Base-by-base conservation (phyloP, 2,113 vertebrate species). In the Electrona antarctica region DNA sequence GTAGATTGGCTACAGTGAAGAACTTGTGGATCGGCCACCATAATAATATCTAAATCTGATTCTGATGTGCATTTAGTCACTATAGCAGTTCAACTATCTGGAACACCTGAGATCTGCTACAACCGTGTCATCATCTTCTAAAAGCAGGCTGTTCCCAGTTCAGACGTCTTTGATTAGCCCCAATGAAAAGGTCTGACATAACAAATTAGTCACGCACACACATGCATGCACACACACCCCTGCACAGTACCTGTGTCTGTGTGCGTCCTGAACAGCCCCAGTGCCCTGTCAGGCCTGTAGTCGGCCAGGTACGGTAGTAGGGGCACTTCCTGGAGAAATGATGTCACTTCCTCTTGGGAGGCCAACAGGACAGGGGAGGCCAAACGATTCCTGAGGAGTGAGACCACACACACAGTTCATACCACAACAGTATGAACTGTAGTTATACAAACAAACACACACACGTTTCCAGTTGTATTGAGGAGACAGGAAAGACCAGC, bases 201-300 rank as follows among this genome's bases (percentile, higher is more conserved):
- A 41, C 33, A 41, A 41, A 41, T 6, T 41, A 0, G 33, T 6
- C 33, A 33, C 11, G 46, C 6, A 66, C 46, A 29, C 15, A 63
- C 48, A 45, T 8, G n/a, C n/a, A 28, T 6, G 63, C 41, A 50
- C 66, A 14, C 14, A 70, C 21, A 8, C 10, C 54, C 74, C 6
- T 85, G 33, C 2, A 41, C 33, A 41, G 33, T 6, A 98, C 97
- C 94, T 87, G 88, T 0, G 0, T 83, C 87, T 15, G 79, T 84
- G n/a, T 64, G 69, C 7, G 91, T 74, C 57, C 82, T 81, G 50
- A 97, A 96, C 3, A 98, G 82, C 64, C 96, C 97, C 72, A 99
- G 86, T 1, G 94, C 74, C 0, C 85, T 91, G 71, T 92, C 4
- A 10, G 80, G 82, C 3, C 71, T 76, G 45, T 89, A 88, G 14